These are phyloP conservation scores for Scaptomyza flava DNA, from an alignment of 2,888 invertebrate genomes.

Conservation along the genomic window DNA sequence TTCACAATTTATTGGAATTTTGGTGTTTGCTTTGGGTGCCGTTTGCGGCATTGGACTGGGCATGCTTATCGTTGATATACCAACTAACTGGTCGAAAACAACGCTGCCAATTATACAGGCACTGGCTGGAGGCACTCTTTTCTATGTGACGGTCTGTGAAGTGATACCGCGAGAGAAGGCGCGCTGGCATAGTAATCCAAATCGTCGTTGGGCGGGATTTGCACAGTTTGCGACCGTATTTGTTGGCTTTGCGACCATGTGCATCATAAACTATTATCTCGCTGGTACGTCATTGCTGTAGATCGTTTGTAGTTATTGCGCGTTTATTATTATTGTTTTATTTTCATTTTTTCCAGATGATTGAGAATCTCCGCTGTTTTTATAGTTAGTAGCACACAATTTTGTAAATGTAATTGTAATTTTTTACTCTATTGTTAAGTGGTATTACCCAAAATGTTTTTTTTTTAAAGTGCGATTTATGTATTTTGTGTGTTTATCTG, in stretches of 20 bases:
- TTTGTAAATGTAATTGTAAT: constrained; percentile 9
- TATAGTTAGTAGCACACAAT: constrained; percentile 14
- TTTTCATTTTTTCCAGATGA: constrained; percentile 44
- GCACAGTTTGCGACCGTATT: constrained; percentile 87
- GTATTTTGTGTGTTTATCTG: constrained; percentile 12
- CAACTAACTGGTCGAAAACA: constrained; percentile 84
- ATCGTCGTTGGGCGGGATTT: constrained; percentile 86
- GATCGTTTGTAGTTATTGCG: constrained; percentile 7
- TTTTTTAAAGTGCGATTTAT: constrained; percentile 15
- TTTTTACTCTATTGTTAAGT: constrained; percentile 28
- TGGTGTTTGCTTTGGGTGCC: constrained; percentile 89
- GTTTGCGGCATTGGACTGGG: constrained; percentile 89
- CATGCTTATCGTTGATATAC: constrained; percentile 86
- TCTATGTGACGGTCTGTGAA: constrained; percentile 92
- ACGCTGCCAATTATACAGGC: constrained; percentile 88
- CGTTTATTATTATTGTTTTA: constrained; percentile 2
- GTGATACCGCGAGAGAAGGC: constrained; percentile 91
- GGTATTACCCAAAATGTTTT: background rate
- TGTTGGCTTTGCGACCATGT: constrained; percentile 88
- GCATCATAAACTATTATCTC: constrained; percentile 87
- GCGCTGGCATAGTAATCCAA: constrained; percentile 88
- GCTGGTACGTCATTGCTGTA: constrained; percentile 74
- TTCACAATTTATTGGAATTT: constrained; percentile 86
- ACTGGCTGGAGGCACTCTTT: constrained; percentile 90
- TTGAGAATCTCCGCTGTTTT: constrained; percentile 46